Evolutionary conservation across 2,797 vertebrate genomes (phyloP), one percentile per base, ranked within the genome.

Genomic region (Tinamus major): DNA sequence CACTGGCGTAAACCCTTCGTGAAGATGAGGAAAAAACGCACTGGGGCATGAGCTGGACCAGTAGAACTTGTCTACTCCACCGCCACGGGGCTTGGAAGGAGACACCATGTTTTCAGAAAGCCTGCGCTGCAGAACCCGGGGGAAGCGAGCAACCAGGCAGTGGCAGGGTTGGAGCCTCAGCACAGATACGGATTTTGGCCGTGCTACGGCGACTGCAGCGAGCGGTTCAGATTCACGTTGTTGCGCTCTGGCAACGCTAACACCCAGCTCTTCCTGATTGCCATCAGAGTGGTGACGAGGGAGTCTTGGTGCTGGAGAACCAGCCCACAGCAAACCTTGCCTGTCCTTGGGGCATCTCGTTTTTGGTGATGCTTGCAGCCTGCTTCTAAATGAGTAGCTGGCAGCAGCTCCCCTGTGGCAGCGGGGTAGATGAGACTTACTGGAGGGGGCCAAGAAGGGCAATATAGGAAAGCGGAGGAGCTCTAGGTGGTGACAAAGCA

Each of bases 1-100:
- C 64, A 35, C 62, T 95, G 80, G 55, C 90, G 59, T 82, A 92
- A 95, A 92, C 80, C 83, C 71, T 82, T 87, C 76, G 58, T 65
- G 87, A 93, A 92, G 80, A 31, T 53, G 82, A 75, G 88, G 13
- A 88, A 78, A 78, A 46, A 92, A 71, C 68, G 71, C 75, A 83
- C 53, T 92, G 4, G 5, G 33, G 81, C 41, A 1, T 77, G 84
- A 89, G 49, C 77, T 87, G 23, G 3, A 37, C 70, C 79, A 89
- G 77, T 90, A 64, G 83, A 94, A 93, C 64, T 89, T 85, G 79
- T 78, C 79, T 72, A 21, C 33, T n/a, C 46, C 78, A 49, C 6
- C 62, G 67, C 63, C 44, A 78, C 67, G 2, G 7, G 64, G 31
- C 65, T 72, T 79, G 46, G 55, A 69, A 91, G 46, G 56, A 85